Conservation (phyloP, 2,113 vertebrate species). For the Cervus canadensis region DNA sequence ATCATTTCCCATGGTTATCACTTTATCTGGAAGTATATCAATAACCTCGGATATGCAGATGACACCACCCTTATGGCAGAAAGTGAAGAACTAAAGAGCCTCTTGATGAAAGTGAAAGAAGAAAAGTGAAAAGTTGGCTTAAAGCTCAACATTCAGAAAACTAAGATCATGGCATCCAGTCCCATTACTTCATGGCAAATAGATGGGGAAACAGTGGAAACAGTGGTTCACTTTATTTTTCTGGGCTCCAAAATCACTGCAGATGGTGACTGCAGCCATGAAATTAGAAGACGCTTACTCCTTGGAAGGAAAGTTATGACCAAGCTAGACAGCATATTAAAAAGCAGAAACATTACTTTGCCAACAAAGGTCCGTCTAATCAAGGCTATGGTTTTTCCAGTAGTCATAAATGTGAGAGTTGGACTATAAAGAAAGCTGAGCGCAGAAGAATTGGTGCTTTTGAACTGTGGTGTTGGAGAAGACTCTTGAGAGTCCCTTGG, state of each 20-base stretch:
- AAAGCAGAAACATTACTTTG: background rate
- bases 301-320: background rate
- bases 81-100: background rate
- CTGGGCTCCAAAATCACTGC: background rate
- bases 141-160: background rate
- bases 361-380: background rate
- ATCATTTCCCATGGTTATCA: background rate
- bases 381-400: background rate
- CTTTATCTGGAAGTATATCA: background rate
- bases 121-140: background rate
- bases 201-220: background rate
- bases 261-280: background rate
- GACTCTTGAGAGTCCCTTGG: background rate
- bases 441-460: background rate
- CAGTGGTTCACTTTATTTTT: background rate
- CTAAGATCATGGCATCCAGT: background rate
- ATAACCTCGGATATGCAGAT: background rate
- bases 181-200: background rate
- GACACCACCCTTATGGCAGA: background rate
- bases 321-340: background rate
- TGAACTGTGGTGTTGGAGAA: background rate
- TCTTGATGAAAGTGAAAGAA: background rate
- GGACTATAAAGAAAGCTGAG: background rate
- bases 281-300: background rate
- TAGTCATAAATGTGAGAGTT: background rate